Percentiles rank a stretch among this genome's conserved stretches.
phyloP scores from a whole-genome alignment of 2,797 vertebrate species.

The Sebastes steindachneri region DNA sequence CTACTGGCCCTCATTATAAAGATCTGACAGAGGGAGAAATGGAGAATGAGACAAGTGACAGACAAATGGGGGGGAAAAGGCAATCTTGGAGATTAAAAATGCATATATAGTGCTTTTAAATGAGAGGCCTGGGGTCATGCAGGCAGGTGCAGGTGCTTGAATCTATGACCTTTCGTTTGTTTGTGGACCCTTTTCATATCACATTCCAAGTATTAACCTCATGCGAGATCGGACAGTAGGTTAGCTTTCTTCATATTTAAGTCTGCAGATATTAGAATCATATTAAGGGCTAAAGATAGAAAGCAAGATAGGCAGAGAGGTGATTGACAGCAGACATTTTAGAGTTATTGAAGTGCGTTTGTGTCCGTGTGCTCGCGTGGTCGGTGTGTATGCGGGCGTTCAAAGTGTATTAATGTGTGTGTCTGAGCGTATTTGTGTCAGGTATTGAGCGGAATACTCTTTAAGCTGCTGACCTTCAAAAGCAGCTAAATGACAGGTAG shows the following conservation, averaged over 20 bases:
- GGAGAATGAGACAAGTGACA: slow-evolving; percentile 35
- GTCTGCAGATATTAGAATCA: slow-evolving; percentile 36
- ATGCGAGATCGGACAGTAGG: slow-evolving; percentile 11
- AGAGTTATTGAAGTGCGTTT: slow-evolving; percentile 41
- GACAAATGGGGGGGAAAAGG: slow-evolving; percentile 12
- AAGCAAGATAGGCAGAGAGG: neutral
- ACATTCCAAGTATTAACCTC: slow-evolving; percentile 19
- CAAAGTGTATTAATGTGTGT: neutral
- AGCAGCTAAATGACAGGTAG: slow-evolving; percentile 59
- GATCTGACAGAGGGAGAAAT: slow-evolving; percentile 45
- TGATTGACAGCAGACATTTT: slow-evolving; percentile 62
- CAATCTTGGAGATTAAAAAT: slow-evolving; percentile 67
- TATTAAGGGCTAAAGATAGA: slow-evolving; percentile 41
- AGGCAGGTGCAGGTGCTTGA: slow-evolving; percentile 13
- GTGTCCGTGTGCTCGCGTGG: neutral
- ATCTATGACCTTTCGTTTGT: slow-evolving; percentile 12
- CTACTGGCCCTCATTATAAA: slow-evolving; percentile 64
- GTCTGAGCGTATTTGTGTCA: slow-evolving; percentile 23
- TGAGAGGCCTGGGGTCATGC: slow-evolving; percentile 25
- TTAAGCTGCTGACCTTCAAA: slow-evolving; percentile 72
- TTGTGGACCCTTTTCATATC: slow-evolving; percentile 38
- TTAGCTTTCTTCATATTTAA: slow-evolving; percentile 26
- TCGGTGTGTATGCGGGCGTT: neutral
- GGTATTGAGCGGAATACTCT: slow-evolving; percentile 58
- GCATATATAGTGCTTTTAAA: slow-evolving; percentile 59